Evolutionary conservation across 1,140 invertebrate genomes (phyloP), one percentile per base, ranked within the genome.

Genomic region (Galleria mellonella): DNA sequence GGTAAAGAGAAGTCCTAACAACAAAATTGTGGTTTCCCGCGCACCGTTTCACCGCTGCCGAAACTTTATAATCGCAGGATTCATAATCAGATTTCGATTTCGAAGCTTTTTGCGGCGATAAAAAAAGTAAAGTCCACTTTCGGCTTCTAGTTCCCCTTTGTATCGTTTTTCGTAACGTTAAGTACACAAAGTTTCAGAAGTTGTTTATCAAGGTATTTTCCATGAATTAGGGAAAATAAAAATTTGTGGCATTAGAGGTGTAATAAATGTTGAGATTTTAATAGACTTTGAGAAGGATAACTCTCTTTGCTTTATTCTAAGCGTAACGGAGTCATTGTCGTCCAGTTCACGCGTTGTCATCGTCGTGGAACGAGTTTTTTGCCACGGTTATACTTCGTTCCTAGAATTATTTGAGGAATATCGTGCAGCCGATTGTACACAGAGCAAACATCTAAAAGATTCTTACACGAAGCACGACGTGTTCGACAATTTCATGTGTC

Each of bases 51-150:
- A 28, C 52, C 31, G 51, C 44, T 12, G 55, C 53, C 57, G 59
- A 67, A 82, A 77, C 68, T 81, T 78, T 64, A 47, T 72, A 69
- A 76, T 74, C 62, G 49, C 66, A 60, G 58, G 56, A 60, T 58
- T 60, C 54, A 42, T 83, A 74, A 79, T 75, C 74, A 13, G 32
- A 14, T 35, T 35, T 35, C 35, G 35, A 37, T 37, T 37, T 37
- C 35, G 35, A 10, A 15, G 35, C 35, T 37, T 17, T 35, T 37
- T 17, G 72, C 55, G 55, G 54, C 40, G 31, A 42, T 64, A 69
- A 75, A 78, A n/a, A 72, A 81, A 74, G 61, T 64, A 51, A 66
- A 65, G 57, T 65, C 49, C 56, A 59, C 51, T 63, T 55, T 55
- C 43, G 47, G 54, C 39, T 49, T 54, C 35, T 40, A 39, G 44